Evolutionary conservation across 2,888 invertebrate species (phyloP), one percentile per base, ranked within the genome.

Genomic region (Tineola bisselliella): DNA sequence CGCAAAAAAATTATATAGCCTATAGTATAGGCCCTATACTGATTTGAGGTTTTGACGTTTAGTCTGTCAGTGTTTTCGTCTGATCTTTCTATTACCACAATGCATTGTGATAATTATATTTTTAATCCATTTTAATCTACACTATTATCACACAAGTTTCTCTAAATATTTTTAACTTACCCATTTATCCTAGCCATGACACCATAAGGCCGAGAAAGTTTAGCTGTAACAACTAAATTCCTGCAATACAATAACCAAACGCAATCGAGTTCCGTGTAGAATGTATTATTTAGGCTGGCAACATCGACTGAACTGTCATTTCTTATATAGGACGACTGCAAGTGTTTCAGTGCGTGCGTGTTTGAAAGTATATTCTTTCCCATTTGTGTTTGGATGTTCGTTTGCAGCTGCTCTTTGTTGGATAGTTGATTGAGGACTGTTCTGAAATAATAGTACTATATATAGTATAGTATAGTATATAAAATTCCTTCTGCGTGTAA

Each of bases 171-270:
- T 4, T 25, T 4, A 2, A 25, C 72, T 72, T 65, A 90, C 90
- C 90, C 89, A 70, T 90, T 90, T 63, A 90, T 88, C 66, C 89
- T 86, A 0, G 90, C 90, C 74, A 90, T 88, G 1, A 88, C 84
- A 0, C 89, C 88, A 65, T 89, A 90, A 0, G 89, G 88, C 0
- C 89, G 78, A 12, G 77, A 79, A 54, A 89, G 67, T 59, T 83
- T 84, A 0, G 88, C 78, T 0, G 89, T 89, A 0, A 83, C 87
- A 5, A 81, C 87, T 62, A 90, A 72, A 72, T 89, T 89, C 60
- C 81, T 75, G 67, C 90, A 90, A 67, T 90, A 90, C 56, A 90
- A 68, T 61, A 88, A 73, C 90, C 90, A 90, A 12, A 90, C 81
- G 64, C 90, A 90, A 66, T 90, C 90, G 66, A 90, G 66, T 33